Conservation (phyloP, 1,140 invertebrate genomes). For the Oreohelix idahoensis region DNA sequence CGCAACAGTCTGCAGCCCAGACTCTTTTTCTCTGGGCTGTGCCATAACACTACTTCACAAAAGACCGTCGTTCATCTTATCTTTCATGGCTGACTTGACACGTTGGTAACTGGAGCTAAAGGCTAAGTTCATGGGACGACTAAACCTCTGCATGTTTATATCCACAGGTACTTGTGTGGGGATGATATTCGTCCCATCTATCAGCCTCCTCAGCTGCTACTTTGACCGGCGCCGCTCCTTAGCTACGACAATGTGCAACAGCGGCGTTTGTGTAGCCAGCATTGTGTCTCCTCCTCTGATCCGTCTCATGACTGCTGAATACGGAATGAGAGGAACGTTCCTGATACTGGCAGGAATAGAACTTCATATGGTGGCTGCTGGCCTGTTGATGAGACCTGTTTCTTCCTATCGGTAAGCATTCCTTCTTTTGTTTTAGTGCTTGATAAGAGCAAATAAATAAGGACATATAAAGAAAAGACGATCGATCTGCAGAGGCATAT, state of each 20-base stretch:
- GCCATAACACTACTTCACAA: too few relatives aligned
- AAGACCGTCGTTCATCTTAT: too few relatives aligned
- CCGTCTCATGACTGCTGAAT: neutral
- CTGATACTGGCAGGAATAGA: constrained; percentile 15
- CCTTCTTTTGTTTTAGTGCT: too few relatives aligned
- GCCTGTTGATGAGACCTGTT: constrained; percentile 11
- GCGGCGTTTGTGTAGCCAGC: constrained; percentile 14
- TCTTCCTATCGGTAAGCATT: constrained; percentile 7
- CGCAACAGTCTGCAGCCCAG: too few relatives aligned
- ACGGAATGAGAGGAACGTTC: constrained; percentile 11
- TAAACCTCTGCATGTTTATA: too few relatives aligned
- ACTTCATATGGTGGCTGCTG: constrained; percentile 12
- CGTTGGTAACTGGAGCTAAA: too few relatives aligned
- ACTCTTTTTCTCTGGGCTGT: too few relatives aligned
- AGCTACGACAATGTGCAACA: neutral
- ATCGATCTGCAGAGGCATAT: too few relatives aligned
- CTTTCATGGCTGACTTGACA: too few relatives aligned
- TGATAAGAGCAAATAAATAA: too few relatives aligned
- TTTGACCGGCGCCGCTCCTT: constrained; percentile 2
- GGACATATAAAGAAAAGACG: too few relatives aligned
- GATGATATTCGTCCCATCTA: neutral
- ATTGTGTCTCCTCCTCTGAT: constrained; percentile 11
- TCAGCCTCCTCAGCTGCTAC: constrained; percentile 8
- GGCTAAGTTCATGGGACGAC: too few relatives aligned
- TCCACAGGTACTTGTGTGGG: neutral